phyloP scores from a whole-genome alignment of 1,140 invertebrate genomes.

The Caerostris extrusa region DNA sequence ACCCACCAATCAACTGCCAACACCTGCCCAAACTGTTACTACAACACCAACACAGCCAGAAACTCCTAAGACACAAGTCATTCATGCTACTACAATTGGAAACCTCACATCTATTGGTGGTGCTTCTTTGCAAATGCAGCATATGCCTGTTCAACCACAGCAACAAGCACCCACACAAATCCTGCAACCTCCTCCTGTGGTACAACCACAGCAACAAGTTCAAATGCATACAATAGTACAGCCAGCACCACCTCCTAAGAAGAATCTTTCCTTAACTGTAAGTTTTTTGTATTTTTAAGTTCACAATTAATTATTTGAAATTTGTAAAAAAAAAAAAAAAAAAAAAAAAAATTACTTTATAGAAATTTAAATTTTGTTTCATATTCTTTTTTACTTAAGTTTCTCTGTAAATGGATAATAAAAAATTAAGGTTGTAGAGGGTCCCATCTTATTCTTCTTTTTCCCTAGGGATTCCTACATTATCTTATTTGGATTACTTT shows the following conservation, averaged over 20 bases:
- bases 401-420: too few relatives aligned
- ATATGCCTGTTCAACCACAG: constrained; percentile 70
- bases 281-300: constrained; percentile 23
- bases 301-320: too few relatives aligned
- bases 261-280: constrained; percentile 85
- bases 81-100: constrained; percentile 71
- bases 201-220: constrained; percentile 68
- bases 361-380: too few relatives aligned
- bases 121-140: constrained; percentile 60
- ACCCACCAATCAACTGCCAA: not conserved
- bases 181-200: constrained; percentile 1
- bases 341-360: too few relatives aligned
- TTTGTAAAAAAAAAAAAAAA: not conserved
- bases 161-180: constrained; percentile 76
- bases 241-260: constrained; percentile 79
- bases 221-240: constrained; percentile 76
- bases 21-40: constrained; percentile 18
- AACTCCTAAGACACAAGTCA: constrained; percentile 70
- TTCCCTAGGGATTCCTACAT: too few relatives aligned
- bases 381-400: too few relatives aligned
- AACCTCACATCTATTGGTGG: constrained; percentile 51
- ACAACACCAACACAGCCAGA: not conserved
- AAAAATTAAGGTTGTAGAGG: too few relatives aligned
- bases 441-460: too few relatives aligned
- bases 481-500: too few relatives aligned